A percentile compares a stretch with the other conserved stretches of the same genome.
Evolutionary conservation across 2,888 invertebrate genomes (phyloP).

Genomic region (Netelia melanura): DNA sequence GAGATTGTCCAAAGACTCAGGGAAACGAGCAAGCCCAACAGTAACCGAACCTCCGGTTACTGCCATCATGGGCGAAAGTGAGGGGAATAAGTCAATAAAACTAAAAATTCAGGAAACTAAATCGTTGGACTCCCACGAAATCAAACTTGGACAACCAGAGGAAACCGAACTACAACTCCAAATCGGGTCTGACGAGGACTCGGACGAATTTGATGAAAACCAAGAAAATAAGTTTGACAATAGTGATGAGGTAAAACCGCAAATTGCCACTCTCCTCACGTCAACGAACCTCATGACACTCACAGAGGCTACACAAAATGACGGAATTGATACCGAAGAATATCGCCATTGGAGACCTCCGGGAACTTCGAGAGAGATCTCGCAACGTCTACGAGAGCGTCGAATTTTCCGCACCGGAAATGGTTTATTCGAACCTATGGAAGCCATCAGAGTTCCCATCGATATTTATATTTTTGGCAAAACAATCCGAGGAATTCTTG

Average conservation of each 20-base stretch:
- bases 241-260: conserved; percentile 2
- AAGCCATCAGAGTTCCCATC: background rate
- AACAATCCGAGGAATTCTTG: background rate
- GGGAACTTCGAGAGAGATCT: background rate
- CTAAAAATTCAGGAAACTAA: conserved; percentile 7
- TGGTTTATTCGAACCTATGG: background rate
- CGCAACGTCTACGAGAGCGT: background rate
- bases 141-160: background rate
- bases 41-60: conserved; percentile 43
- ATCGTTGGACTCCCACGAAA: background rate
- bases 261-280: conserved; percentile 5
- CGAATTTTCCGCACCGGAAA: conserved; percentile 16
- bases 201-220: conserved; percentile 10
- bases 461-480: background rate
- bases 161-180: background rate
- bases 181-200: conserved; percentile 1
- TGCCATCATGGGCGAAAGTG: conserved; percentile 22
- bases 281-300: conserved; percentile 3
- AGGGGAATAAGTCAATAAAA: background rate
- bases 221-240: background rate
- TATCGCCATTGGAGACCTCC: conserved; percentile 28
- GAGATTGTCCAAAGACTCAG: conserved; percentile 50
- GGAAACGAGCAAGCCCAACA: conserved; percentile 63
- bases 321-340: background rate
- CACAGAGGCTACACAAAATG: background rate